Base-by-base conservation (phyloP, 2,113 vertebrate species). In the Panthera uncia region DNA sequence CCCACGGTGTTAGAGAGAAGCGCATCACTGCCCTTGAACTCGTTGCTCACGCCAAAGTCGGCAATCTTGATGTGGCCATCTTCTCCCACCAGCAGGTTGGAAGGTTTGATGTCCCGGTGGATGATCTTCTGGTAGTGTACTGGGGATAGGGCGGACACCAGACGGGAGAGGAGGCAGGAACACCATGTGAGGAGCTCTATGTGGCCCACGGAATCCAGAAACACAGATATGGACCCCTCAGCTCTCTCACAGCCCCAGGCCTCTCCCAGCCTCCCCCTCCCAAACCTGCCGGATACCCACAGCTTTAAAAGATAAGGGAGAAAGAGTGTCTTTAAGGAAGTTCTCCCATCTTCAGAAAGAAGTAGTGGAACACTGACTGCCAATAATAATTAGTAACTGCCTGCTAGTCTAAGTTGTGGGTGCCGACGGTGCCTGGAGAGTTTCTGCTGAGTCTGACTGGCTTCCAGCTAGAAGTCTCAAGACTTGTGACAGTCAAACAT, bases 121-220 rank as follows among this genome's bases (percentile, higher is more conserved):
- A 99, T 99, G 97, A 99, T 99, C 99, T 99, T 99, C 98, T 99
- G 99, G 96, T 99, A 99, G 98, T 99, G 99, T 94, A 99, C 99
- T 99, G 98, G 9, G 57, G 23, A 65, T 4, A 50, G 7, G 89
- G 55, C 50, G 11, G 92, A 48, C 1, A 91, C 8, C 7, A 13
- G 48, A 45, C 0, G 7, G 81, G 41, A 84, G 38, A 52, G 0
- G 7, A 12, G 23, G 5, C 27, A 57, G 45, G 83, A 31, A 57
- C 61, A 14, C 7, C 27, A 33, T 0, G 0, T 52, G 61, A 96
- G 81, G 27, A 14, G 61, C 45, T n/a, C 69, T 52, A 31, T 0
- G 3, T 27, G 66, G 88, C 57, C 71, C 38, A 25, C 12, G 9
- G 1, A 1, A 36, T n/a, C 71, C 74, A 82, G 55, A 80, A 18